These are phyloP conservation scores for Ceratina japonica DNA, from an alignment of 1,140 invertebrate genomes.

Conservation along the genomic window DNA sequence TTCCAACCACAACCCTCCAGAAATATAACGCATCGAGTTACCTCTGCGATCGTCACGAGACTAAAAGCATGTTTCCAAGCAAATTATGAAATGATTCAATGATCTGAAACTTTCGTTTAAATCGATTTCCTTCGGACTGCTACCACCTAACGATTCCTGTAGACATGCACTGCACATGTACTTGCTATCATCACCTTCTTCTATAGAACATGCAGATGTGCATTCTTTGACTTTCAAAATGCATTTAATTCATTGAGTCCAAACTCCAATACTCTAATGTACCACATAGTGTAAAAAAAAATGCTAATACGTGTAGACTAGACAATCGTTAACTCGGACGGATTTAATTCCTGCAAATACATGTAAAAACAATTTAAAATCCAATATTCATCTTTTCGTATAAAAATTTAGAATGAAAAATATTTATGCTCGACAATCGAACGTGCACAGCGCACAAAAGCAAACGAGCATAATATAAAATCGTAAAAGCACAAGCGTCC, in stretches of 20 bases:
- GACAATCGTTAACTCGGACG: neutral
- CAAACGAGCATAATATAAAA: slow-evolving; percentile 46
- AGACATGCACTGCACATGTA: neutral
- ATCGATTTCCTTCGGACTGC: neutral
- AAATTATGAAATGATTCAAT: neutral
- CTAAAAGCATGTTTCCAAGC: slow-evolving; percentile 20
- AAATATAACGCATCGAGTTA: slow-evolving; percentile 10
- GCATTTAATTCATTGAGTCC: neutral
- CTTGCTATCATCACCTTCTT: neutral
- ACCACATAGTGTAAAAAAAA: neutral
- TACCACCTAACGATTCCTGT: neutral
- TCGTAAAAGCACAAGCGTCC: slow-evolving; percentile 43
- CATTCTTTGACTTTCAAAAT: slow-evolving; percentile 6
- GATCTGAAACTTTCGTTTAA: neutral
- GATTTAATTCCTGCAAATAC: neutral
- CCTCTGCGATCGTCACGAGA: slow-evolving; percentile 21
- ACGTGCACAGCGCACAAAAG: slow-evolving; percentile 4
- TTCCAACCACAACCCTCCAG: slow-evolving; percentile 3
- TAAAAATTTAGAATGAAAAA: neutral
- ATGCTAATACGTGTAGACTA: neutral
- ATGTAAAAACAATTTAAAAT: neutral
- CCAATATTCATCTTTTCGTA: neutral
- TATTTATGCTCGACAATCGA: no score
- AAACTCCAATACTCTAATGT: neutral
- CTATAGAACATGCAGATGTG: slow-evolving; percentile 20